phyloP scores from a whole-genome alignment of 2,113 vertebrate genomes.

The Emberiza fucata region DNA sequence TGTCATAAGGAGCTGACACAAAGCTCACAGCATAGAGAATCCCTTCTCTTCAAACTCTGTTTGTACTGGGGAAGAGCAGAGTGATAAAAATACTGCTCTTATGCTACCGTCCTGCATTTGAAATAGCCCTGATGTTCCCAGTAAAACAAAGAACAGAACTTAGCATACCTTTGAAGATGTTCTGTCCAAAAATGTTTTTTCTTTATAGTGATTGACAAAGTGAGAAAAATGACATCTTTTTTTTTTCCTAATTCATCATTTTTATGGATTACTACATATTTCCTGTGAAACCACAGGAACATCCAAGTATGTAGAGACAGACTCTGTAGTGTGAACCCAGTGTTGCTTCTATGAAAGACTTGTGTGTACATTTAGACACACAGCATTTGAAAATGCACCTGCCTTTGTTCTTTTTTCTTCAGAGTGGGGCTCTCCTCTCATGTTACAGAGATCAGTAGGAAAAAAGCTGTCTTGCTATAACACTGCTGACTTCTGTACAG shows the following conservation, averaged over 20 bases:
- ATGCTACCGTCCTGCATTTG: not conserved
- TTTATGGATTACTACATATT: not conserved
- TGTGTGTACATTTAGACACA: not conserved
- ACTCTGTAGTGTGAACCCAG: not conserved
- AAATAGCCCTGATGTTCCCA: not conserved
- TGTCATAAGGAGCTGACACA: not conserved
- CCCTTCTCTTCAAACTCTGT: not conserved
- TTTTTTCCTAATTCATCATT: not conserved
- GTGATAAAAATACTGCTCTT: not conserved
- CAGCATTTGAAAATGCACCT: not conserved
- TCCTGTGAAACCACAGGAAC: not conserved
- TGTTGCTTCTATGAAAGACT: not conserved
- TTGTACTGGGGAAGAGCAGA: not conserved
- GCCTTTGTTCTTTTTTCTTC: not conserved
- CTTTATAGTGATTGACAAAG: not conserved
- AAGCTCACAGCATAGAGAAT: not conserved
- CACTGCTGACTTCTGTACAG: not conserved
- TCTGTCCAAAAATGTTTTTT: not conserved
- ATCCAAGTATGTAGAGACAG: not conserved
- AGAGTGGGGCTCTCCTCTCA: not conserved
- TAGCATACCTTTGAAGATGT: not conserved
- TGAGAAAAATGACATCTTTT: not conserved
- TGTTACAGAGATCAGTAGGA: not conserved
- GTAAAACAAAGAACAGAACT: not conserved
- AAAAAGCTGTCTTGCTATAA: not conserved